A percentile compares a stretch with the other conserved stretches of the same genome.
Evolutionary conservation across 2,888 invertebrate species (phyloP).

Genomic region (Omphaloscelis lunosa): DNA sequence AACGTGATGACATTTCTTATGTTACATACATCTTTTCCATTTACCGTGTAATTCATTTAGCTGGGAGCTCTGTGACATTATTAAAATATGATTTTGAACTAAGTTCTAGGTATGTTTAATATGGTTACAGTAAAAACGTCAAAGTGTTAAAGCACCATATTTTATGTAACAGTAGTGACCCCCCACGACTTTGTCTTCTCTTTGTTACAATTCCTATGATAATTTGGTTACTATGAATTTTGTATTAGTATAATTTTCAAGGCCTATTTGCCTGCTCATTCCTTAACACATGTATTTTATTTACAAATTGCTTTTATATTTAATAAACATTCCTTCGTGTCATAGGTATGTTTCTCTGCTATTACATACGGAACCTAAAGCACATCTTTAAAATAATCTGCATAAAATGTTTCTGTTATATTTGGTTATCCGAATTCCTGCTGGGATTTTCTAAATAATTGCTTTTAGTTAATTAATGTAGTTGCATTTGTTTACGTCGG

Average conservation of each 20-base stretch:
- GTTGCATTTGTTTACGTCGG: conserved; percentile 79
- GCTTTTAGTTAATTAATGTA: conserved; percentile 77
- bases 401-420: conserved; percentile 58
- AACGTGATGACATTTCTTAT: conserved; percentile 13
- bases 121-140: conserved; percentile 38
- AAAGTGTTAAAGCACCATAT: conserved; percentile 27
- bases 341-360: conserved; percentile 13
- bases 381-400: conserved; percentile 54
- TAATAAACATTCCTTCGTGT: conserved; percentile 24
- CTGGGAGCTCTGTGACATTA: conserved; percentile 5
- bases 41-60: conserved; percentile 19
- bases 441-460: conserved; percentile 73
- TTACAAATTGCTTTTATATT: conserved; percentile 20
- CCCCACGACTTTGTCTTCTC: conserved; percentile 48
- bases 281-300: conserved; percentile 14
- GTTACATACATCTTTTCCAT: conserved; percentile 20
- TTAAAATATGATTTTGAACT: conserved; percentile 27
- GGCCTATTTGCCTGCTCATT: conserved; percentile 3
- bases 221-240: conserved; percentile 34
- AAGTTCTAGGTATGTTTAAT: conserved; percentile 16
- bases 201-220: conserved; percentile 52
- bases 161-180: conserved; percentile 52
- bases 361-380: conserved; percentile 54
- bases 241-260: conserved; percentile 30
- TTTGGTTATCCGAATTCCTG: conserved; percentile 65